Conservation (phyloP, 2,113 vertebrate genomes). For the Mola mola region DNA sequence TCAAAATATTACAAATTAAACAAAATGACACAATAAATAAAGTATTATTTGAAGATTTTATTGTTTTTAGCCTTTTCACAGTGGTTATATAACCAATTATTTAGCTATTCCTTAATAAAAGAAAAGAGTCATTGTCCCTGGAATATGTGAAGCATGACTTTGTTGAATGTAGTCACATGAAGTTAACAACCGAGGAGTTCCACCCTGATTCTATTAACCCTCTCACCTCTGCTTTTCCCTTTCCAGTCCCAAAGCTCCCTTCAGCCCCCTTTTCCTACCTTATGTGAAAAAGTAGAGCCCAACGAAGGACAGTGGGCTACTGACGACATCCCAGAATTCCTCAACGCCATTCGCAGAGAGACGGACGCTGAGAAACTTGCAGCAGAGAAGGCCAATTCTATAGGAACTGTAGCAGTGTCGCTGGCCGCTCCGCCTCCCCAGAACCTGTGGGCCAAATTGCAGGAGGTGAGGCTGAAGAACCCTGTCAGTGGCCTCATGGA, state of each 20-base stretch:
- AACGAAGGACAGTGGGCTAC: constrained; percentile 86
- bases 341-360: constrained; percentile 86
- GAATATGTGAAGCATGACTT: not conserved
- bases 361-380: constrained; percentile 62
- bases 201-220: constrained; percentile 14
- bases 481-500: constrained; percentile 95
- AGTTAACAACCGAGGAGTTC: too few species aligned
- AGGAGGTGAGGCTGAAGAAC: constrained; percentile 91
- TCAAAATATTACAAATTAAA: too few species aligned
- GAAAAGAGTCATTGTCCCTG: not conserved
- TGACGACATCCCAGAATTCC: constrained; percentile 90
- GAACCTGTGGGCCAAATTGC: constrained; percentile 83
- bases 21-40: too few species aligned
- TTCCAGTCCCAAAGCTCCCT: not conserved
- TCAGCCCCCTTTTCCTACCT: constrained; percentile 1
- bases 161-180: too few species aligned
- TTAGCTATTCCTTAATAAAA: not conserved
- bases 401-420: constrained; percentile 78
- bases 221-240: constrained; percentile 1
- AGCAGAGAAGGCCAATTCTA: constrained; percentile 22
- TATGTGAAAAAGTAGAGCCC: constrained; percentile 50
- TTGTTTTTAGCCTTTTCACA: too few species aligned
- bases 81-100: not conserved
- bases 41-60: too few species aligned
- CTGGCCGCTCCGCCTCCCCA: constrained; percentile 76